phyloP scores from a whole-genome alignment of 2,888 invertebrate genomes.

The Junonia oenone region DNA sequence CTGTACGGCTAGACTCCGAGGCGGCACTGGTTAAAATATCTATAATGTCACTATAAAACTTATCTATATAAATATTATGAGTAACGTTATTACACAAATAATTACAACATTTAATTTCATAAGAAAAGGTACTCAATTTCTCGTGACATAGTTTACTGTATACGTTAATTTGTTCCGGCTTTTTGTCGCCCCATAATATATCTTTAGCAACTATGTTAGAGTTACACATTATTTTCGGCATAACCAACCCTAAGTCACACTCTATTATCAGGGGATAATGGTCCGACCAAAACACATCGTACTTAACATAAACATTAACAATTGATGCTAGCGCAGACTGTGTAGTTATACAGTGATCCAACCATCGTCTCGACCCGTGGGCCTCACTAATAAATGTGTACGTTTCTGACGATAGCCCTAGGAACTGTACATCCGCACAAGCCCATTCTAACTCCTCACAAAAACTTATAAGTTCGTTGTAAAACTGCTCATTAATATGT shows the following conservation, averaged over 20 bases:
- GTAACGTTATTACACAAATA: not conserved
- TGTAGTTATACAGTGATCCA: slow-evolving; percentile 28
- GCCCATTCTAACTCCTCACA: slow-evolving; percentile 14
- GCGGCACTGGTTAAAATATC: slow-evolving; percentile 12
- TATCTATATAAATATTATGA: slow-evolving; percentile 13
- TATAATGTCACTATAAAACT: slow-evolving; percentile 18
- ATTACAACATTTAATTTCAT: slow-evolving; percentile 1
- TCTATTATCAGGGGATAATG: slow-evolving; percentile 25
- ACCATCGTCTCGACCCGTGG: slow-evolving; percentile 26
- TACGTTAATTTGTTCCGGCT: not conserved
- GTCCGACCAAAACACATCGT: slow-evolving; percentile 27
- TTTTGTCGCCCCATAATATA: slow-evolving; percentile 10
- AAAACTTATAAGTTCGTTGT: slow-evolving; percentile 15
- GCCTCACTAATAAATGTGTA: slow-evolving; percentile 29
- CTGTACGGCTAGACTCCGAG: not conserved
- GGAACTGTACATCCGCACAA: slow-evolving; percentile 16
- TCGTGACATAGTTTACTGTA: slow-evolving; percentile 5
- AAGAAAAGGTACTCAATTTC: slow-evolving; percentile 3
- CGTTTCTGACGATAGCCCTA: slow-evolving; percentile 13
- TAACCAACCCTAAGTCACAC: slow-evolving; percentile 15
- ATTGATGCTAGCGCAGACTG: slow-evolving; percentile 11
- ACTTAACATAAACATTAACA: slow-evolving; percentile 8
- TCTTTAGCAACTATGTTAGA: not conserved
- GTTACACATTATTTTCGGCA: too few relatives aligned
- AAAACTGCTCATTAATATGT: slow-evolving; percentile 17